phyloP scores from a whole-genome alignment of 2,113 vertebrate genomes.

The Apeltes quadracus region DNA sequence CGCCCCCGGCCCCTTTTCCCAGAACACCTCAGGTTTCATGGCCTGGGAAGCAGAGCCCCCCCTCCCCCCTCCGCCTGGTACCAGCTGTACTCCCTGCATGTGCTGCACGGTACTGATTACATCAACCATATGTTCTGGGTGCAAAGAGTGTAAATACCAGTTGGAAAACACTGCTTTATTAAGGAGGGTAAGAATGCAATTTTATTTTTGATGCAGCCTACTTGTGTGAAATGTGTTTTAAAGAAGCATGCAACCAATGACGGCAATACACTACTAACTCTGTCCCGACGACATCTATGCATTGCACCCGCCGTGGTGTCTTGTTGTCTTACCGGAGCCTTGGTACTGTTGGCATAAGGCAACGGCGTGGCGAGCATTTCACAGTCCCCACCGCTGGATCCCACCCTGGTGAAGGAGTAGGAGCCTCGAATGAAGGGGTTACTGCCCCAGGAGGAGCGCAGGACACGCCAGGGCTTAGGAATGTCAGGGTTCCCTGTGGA shows the following conservation, averaged over 20 bases:
- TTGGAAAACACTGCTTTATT: not conserved
- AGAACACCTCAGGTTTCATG: constrained; percentile 56
- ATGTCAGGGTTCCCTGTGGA: constrained; percentile 93
- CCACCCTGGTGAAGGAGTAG: constrained; percentile 97
- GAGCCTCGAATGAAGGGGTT: constrained; percentile 94
- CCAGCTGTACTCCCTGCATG: constrained; percentile 43
- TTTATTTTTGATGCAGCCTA: not conserved
- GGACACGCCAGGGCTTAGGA: constrained; percentile 93
- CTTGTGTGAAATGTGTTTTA: not conserved
- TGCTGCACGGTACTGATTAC: constrained; percentile 31
- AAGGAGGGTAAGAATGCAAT: not conserved
- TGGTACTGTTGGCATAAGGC: constrained; percentile 93
- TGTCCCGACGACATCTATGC: not conserved
- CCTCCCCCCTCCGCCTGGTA: constrained; percentile 32
- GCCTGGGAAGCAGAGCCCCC: too few species aligned
- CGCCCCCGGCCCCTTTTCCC: not conserved
- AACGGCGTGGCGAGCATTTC: constrained; percentile 94
- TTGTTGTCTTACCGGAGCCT: constrained; percentile 85
- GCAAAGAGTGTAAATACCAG: constrained; percentile 41
- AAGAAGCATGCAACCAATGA: not conserved
- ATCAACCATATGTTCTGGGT: constrained; percentile 28
- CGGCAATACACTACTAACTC: not conserved
- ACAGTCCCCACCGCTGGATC: constrained; percentile 92
- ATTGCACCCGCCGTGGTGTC: too few species aligned
- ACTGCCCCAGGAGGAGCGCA: constrained; percentile 97